phyloP scores from a whole-genome alignment of 2,797 vertebrate genomes.

The Micromesistius poutassou region DNA sequence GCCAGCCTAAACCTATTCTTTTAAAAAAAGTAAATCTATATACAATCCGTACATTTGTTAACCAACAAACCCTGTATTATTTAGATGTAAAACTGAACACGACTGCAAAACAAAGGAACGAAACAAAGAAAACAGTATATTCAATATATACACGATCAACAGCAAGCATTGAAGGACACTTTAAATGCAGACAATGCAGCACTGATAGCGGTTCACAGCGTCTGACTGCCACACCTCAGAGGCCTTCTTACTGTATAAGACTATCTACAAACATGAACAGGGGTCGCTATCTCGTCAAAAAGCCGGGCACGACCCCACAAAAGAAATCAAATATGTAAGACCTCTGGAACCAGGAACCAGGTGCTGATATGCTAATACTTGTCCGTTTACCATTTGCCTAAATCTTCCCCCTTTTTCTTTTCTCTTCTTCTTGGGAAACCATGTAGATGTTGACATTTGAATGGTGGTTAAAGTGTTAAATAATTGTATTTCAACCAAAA shows the following conservation, averaged over 20 bases:
- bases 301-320: constrained; percentile 45
- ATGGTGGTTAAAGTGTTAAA: constrained; percentile 67
- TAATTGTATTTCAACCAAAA: constrained; percentile 55
- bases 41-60: constrained; percentile 68
- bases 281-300: constrained; percentile 55
- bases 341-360: constrained; percentile 46
- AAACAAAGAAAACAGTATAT: constrained; percentile 50
- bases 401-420: constrained; percentile 7
- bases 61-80: constrained; percentile 67
- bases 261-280: constrained; percentile 75
- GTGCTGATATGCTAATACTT: constrained; percentile 57
- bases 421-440: constrained; percentile 11
- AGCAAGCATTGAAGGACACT: constrained; percentile 80
- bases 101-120: constrained; percentile 38
- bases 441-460: constrained; percentile 54
- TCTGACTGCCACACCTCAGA: constrained; percentile 68
- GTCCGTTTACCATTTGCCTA: constrained; percentile 31
- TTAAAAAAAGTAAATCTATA: constrained; percentile 54
- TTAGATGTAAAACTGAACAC: constrained; percentile 60
- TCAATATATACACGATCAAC: constrained; percentile 78
- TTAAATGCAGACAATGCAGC: constrained; percentile 74
- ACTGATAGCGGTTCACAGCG: constrained; percentile 72
- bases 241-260: constrained; percentile 61
- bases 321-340: constrained; percentile 68
- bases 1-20: constrained; percentile 56